Evolutionary conservation across 2,113 vertebrate genomes (phyloP).

Genomic region (Bujurquina vittata): DNA sequence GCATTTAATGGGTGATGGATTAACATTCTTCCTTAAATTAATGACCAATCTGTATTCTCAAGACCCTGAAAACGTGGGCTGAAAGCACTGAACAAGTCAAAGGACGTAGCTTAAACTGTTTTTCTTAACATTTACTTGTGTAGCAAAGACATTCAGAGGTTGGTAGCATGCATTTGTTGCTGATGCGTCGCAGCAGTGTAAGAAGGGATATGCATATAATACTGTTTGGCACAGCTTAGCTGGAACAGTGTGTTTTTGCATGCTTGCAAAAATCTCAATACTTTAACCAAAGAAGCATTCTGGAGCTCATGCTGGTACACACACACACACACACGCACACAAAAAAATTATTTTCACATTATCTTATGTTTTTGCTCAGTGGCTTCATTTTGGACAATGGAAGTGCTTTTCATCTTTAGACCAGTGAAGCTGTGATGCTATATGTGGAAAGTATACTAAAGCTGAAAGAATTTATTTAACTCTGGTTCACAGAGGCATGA

Average conservation of each 20-base stretch:
- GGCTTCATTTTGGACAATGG: neutral
- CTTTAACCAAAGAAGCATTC: neutral
- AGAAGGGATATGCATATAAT: neutral
- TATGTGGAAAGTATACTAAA: accelerated
- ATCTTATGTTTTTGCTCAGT: neutral
- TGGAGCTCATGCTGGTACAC: neutral
- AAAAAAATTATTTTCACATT: neutral
- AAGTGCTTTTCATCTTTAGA: neutral
- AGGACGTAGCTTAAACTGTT: neutral
- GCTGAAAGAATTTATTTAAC: neutral
- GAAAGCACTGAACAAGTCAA: neutral
- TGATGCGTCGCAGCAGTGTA: neutral
- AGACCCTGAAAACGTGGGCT: neutral
- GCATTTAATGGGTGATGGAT: too few relatives aligned
- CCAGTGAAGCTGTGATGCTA: neutral
- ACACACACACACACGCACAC: too few relatives aligned
- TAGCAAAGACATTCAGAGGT: neutral
- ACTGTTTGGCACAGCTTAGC: neutral
- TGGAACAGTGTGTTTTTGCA: slow-evolving; percentile 1
- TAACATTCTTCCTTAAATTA: too few relatives aligned
- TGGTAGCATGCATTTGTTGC: neutral
- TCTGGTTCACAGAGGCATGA: neutral
- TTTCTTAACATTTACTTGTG: neutral
- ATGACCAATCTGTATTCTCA: neutral
- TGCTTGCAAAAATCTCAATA: slow-evolving; percentile 5